Evolutionary conservation across 2,888 invertebrate genomes (phyloP).

Genomic region (Brachyptera risi): DNA sequence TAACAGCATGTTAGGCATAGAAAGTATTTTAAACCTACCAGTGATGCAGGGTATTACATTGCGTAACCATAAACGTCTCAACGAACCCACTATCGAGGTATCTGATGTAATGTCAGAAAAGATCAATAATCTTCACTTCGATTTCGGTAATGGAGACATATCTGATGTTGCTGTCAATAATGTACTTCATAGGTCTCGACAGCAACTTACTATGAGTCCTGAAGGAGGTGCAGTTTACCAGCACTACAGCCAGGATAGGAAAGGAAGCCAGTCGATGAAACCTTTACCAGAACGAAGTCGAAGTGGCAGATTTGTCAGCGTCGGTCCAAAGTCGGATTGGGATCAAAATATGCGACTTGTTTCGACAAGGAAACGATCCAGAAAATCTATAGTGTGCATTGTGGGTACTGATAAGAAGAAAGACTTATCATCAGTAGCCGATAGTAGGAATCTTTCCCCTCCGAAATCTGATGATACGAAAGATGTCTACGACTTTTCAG

Average conservation of each 20-base stretch:
- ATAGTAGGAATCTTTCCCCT: neutral
- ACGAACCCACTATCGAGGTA: conserved; percentile 32
- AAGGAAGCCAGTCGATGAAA: neutral
- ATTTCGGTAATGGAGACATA: neutral
- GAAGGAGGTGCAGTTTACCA: neutral
- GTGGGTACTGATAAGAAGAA: neutral
- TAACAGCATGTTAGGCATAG: neutral
- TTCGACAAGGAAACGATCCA: conserved; percentile 1
- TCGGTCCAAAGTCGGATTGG: neutral
- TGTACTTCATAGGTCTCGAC: neutral
- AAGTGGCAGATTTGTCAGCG: neutral
- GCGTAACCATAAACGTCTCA: conserved; percentile 58
- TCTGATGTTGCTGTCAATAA: neutral
- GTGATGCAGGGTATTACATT: conserved; percentile 51
- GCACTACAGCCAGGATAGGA: neutral
- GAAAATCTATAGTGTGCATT: neutral
- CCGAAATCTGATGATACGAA: conserved; percentile 32
- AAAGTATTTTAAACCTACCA: neutral
- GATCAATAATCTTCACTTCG: conserved; percentile 28
- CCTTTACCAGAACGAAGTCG: neutral
- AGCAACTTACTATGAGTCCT: neutral
- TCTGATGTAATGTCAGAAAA: conserved; percentile 32
- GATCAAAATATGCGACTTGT: conserved; percentile 16
- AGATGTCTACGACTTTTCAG: conserved; percentile 52
- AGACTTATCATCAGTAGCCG: neutral